Evolutionary conservation across 2,797 vertebrate species (phyloP).

Genomic region (Thripadectes ignobilis): DNA sequence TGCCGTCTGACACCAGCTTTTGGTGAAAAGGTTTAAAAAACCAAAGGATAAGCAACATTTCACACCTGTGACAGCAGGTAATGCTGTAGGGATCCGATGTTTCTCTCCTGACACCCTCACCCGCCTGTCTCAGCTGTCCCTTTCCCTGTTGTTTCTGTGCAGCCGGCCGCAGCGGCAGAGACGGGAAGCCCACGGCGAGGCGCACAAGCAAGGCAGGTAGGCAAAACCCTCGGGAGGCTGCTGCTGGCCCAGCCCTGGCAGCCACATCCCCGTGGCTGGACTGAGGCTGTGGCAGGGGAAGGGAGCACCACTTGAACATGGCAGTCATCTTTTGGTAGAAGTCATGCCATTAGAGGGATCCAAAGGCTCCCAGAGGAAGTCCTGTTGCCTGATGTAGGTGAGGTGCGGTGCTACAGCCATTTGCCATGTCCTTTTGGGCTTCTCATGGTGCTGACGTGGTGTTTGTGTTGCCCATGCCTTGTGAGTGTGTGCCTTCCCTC

Average conservation of each 20-base stretch:
- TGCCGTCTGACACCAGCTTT: fast-evolving
- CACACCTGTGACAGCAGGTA: fast-evolving
- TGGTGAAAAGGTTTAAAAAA: background rate
- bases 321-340: fast-evolving
- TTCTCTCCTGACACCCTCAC: background rate
- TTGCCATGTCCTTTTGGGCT: background rate
- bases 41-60: background rate
- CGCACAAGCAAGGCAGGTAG: constrained; percentile 74
- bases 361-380: too few relatives aligned
- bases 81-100: fast-evolving
- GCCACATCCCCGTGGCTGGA: fast-evolving
- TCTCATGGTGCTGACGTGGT: fast-evolving
- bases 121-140: background rate
- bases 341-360: fast-evolving
- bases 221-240: background rate
- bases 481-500: fast-evolving
- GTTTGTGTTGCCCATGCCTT: fast-evolving
- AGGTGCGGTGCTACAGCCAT: fast-evolving
- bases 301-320: fast-evolving
- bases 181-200: constrained; percentile 55
- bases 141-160: background rate
- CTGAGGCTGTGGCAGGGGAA: background rate
- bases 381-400: fast-evolving
- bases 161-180: constrained; percentile 72
- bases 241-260: background rate